Base-by-base conservation (phyloP, 2,888 invertebrate genomes). In the Cryptophagus acutangulus region DNA sequence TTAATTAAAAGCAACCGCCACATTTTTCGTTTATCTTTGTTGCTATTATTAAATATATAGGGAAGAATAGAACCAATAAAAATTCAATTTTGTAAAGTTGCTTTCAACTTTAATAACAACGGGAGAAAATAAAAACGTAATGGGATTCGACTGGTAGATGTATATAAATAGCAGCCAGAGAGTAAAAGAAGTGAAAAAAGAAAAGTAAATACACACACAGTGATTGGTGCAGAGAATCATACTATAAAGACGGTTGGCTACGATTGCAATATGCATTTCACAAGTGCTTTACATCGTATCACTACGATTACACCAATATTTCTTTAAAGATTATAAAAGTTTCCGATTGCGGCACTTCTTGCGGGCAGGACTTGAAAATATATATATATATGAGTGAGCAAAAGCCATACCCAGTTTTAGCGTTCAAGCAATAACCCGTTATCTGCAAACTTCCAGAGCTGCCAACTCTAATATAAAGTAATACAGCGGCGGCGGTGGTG, bases 401-500 rank as follows among this genome's bases (percentile, higher is more conserved):
- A 48, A 48, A 36, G 41, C 40, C 39, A 40, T 45, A 41, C 26
- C n/a, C 26, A 12, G 12, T 26, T 44, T 26, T 26, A 26, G 26
- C n/a, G 10, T 26, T 20, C 6, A 12, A 47, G 55, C 54, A 52
- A 57, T 61, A 59, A 59, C 58, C 51, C 52, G 56, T 56, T 61
- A 61, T 61, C 61, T 58, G 56, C 50, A 45, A 53, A 50, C 49
- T 48, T n/a, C 50, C 61, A 59, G 55, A 40, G 50, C 51, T 37
- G 46, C 43, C 47, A 49, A 48, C 49, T 40, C 51, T 51, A 53
- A 54, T 57, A 61, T 58, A 57, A 57, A 59, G 55, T 53, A 58
- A 59, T 58, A 51, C 51, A 10, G 14, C 31, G n/a, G 10, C n/a
- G n/a, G n/a, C n/a, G n/a, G n/a, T n/a, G n/a, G n/a, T n/a, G n/a